Conservation (phyloP, 2,113 vertebrate genomes). For the Butorides virescens region DNA sequence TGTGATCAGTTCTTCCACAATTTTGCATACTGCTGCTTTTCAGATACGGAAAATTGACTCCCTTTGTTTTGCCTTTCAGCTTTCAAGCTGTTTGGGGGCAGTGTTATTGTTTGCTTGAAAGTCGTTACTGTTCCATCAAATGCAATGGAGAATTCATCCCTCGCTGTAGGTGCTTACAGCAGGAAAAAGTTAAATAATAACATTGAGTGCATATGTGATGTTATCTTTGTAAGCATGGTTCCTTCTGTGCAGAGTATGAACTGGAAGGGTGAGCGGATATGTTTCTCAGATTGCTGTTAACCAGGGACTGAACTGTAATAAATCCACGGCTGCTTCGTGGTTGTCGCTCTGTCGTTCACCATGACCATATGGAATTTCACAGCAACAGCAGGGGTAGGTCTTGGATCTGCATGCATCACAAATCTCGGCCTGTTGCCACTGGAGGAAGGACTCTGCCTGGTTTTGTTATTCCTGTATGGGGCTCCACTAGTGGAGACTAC, state of each 20-base stretch:
- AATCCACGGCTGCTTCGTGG: neutral
- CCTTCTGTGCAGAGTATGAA: neutral
- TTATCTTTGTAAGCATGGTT: neutral
- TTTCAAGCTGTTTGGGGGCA: neutral
- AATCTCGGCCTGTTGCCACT: neutral
- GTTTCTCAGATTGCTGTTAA: neutral
- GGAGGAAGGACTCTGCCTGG: neutral
- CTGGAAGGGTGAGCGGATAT: neutral
- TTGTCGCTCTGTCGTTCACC: neutral
- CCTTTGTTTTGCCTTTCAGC: neutral
- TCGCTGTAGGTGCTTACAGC: neutral
- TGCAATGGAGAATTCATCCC: neutral
- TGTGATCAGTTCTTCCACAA: neutral
- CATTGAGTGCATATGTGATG: neutral
- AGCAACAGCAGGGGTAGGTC: neutral
- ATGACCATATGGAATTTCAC: neutral
- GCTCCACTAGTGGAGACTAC: neutral
- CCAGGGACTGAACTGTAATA: neutral
- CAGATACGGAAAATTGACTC: neutral
- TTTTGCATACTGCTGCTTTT: neutral
- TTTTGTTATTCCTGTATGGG: neutral
- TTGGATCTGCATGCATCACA: neutral
- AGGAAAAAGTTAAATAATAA: neutral
- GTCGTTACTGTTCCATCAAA: neutral
- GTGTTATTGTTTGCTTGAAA: neutral